phyloP scores from a whole-genome alignment of 2,113 vertebrate species.

The Sinocyclocheilus rhinocerous region DNA sequence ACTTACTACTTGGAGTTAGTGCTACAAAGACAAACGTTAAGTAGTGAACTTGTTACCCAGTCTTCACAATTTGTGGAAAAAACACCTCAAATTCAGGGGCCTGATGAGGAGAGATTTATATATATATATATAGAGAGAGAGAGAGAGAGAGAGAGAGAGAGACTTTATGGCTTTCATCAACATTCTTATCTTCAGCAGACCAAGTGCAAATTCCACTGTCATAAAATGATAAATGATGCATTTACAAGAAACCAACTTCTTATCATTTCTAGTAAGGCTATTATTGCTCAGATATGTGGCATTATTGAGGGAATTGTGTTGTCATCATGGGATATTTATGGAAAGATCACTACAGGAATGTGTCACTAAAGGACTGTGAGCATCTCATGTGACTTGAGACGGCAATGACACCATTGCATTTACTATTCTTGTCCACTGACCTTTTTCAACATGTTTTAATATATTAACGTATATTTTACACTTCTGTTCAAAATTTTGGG shows the following conservation, averaged over 20 bases:
- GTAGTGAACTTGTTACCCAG: background rate
- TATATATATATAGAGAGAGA: too few relatives aligned
- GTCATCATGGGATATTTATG: background rate
- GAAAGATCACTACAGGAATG: background rate
- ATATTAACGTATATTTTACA: background rate
- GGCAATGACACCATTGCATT: background rate
- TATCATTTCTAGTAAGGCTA: background rate
- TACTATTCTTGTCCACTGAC: background rate
- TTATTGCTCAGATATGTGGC: background rate
- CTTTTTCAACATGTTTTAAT: background rate
- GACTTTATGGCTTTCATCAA: constrained; percentile 31
- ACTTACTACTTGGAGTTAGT: background rate
- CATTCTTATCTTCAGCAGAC: constrained; percentile 8
- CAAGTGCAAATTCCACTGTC: constrained; percentile 5
- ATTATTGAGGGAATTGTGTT: constrained; percentile 14
- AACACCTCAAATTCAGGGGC: too few relatives aligned
- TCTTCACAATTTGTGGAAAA: background rate
- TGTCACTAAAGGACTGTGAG: background rate
- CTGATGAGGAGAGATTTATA: too few relatives aligned
- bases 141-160: too few relatives aligned
- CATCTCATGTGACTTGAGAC: background rate
- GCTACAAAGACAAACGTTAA: background rate
- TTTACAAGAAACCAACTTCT: constrained; percentile 5
- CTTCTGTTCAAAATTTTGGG: background rate
- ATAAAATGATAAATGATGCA: constrained; percentile 28